Evolutionary conservation across 1,140 invertebrate species (phyloP).

Genomic region (Drosophila parabipectinata): DNA sequence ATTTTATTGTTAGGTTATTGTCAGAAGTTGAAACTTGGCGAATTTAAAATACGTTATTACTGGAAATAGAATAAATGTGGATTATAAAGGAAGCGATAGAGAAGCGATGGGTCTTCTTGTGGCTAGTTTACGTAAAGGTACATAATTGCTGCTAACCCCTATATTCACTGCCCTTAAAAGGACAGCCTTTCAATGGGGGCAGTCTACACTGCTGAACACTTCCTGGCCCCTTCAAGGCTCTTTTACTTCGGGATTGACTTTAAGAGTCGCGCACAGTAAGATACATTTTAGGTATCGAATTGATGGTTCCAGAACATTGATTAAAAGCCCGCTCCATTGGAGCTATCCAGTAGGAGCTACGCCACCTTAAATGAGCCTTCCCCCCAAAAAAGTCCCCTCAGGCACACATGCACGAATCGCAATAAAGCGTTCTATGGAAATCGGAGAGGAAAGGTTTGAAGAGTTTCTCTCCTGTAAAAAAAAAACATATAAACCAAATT

Average conservation of each 20-base stretch:
- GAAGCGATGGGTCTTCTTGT: neutral
- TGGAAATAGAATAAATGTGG: no score
- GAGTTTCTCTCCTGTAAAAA: conserved; percentile 23
- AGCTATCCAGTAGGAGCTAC: conserved; percentile 38
- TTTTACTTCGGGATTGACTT: conserved; percentile 52
- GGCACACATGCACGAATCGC: conserved; percentile 32
- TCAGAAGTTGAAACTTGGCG: no score
- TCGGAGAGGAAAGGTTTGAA: conserved; percentile 1
- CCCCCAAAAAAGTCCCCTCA: neutral
- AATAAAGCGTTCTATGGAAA: conserved; percentile 48
- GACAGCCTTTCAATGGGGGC: no score
- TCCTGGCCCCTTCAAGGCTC: no score
- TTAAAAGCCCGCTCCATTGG: conserved; percentile 39
- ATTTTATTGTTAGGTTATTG: no score
- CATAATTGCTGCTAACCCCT: conserved; percentile 54
- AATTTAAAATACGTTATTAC: no score
- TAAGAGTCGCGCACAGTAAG: conserved; percentile 35
- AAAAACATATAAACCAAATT: conserved; percentile 78
- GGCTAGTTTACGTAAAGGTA: conserved; percentile 40
- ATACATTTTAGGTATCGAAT: conserved; percentile 51
- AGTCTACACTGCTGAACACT: no score
- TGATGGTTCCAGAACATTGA: conserved; percentile 47
- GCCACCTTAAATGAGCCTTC: conserved; percentile 23
- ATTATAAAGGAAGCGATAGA: no score
- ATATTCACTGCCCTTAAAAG: no score